A percentile compares a stretch with the other conserved stretches of the same genome.
Conservation (phyloP, 2,113 vertebrate species). For the Hypomesus transpacificus region DNA sequence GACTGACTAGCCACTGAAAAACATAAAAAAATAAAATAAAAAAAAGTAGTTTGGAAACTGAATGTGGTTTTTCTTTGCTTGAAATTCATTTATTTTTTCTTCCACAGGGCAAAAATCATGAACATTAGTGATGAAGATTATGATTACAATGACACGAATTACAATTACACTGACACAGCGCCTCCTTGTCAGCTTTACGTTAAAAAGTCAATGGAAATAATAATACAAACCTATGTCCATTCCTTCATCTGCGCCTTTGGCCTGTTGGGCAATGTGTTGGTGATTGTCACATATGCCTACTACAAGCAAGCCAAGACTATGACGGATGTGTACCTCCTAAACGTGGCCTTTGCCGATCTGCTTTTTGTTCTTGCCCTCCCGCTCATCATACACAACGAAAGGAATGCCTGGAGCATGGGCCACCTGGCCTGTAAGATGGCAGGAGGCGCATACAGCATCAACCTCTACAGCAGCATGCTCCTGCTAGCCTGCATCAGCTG, state of each 20-base stretch:
- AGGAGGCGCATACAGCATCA: constrained; percentile 80
- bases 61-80: background rate
- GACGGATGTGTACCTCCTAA: constrained; percentile 88
- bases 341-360: constrained; percentile 86
- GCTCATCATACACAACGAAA: constrained; percentile 75
- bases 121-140: constrained; percentile 3
- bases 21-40: background rate
- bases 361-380: constrained; percentile 85
- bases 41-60: too few species aligned
- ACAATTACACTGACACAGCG: background rate
- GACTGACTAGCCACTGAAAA: background rate
- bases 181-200: constrained; percentile 35
- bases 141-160: too few species aligned
- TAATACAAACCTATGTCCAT: constrained; percentile 60
- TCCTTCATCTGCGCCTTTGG: constrained; percentile 78
- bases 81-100: background rate
- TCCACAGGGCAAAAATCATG: constrained; percentile 35
- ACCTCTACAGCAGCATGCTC: constrained; percentile 90
- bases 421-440: constrained; percentile 74
- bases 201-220: background rate
- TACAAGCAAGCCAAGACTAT: constrained; percentile 86
- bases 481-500: constrained; percentile 85
- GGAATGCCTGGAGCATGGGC: constrained; percentile 76
- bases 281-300: constrained; percentile 81
- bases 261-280: constrained; percentile 83